Base-by-base conservation (phyloP, 2,888 invertebrate species). In the Heterodera filipjevi region DNA sequence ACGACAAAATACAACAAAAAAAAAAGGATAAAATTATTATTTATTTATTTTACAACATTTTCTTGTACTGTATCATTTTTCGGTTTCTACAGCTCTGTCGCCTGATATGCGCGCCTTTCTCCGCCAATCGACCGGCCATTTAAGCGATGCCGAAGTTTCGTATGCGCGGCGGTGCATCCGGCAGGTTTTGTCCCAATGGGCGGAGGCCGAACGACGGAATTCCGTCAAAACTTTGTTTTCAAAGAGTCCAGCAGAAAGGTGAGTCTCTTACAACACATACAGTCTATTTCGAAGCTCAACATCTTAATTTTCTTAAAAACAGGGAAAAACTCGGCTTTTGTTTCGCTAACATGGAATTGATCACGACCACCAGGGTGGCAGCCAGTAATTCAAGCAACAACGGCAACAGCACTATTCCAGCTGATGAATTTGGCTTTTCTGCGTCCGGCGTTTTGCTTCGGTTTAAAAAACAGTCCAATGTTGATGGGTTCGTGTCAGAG, bases 71-170 rank as follows among this genome's bases (percentile, higher is more conserved):
- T n/a, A n/a, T n/a, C n/a, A n/a, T n/a, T n/a, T n/a, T 39, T 39
- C 3, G 16, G 2, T 22, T 5, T 22, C 16, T 53, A 6, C 6
- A 19, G 27, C n/a, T n/a, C 14, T 68, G 35, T 78, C 83, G 30
- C 71, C 78, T 66, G 71, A 82, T 39, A 77, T 84, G 82, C 76
- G 77, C 32, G 71, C 78, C 2, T 85, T 85, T 71, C 78, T 84
- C n/a, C 78, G 70, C 39, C 27, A 46, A 2, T 78, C 80, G 46
- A 83, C 81, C 66, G 53, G 66, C 16, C 85, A 85, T 77, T 66
- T 85, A 46, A 39, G 64, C 35, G 22, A 46, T 3, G 59, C 53
- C 6, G 82, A 82, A n/a, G 22, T 82, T 53, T 49, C 66, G 12
- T 82, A 80, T 46, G 77, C 77, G 32, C 39, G 27, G 30, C 44